Evolutionary conservation across 2,113 vertebrate genomes (phyloP).

Genomic region (Asarcornis scutulata): DNA sequence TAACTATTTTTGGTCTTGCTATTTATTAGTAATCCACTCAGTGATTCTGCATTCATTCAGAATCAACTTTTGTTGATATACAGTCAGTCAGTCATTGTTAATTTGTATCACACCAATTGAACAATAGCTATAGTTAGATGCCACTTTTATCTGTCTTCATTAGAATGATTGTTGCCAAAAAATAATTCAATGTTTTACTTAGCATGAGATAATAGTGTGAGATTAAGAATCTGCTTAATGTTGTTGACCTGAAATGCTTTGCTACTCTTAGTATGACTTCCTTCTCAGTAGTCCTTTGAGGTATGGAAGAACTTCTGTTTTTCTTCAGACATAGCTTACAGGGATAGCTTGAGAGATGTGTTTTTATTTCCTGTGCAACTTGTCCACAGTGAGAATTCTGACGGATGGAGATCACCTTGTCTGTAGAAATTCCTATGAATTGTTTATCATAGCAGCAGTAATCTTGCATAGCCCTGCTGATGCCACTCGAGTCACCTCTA

Average conservation of each 20-base stretch:
- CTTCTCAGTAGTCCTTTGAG: background rate
- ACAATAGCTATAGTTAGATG: background rate
- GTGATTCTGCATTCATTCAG: background rate
- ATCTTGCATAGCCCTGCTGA: background rate
- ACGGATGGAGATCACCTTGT: background rate
- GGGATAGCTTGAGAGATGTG: background rate
- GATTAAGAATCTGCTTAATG: background rate
- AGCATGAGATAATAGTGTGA: background rate
- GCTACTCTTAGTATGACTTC: background rate
- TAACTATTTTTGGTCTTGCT: background rate
- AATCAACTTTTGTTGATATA: background rate
- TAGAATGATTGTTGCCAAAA: background rate
- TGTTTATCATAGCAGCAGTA: background rate
- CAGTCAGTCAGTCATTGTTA: background rate
- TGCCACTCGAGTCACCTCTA: background rate
- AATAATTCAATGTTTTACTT: background rate
- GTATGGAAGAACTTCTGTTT: background rate
- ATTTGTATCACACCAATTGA: background rate
- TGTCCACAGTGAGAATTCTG: background rate
- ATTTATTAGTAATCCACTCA: background rate
- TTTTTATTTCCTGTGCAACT: background rate
- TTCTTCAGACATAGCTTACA: background rate
- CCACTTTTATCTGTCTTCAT: background rate
- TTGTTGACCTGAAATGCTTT: background rate
- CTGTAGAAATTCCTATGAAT: background rate